Base-by-base conservation (phyloP, 1,140 invertebrate species). In the Diorhabda sublineata region DNA sequence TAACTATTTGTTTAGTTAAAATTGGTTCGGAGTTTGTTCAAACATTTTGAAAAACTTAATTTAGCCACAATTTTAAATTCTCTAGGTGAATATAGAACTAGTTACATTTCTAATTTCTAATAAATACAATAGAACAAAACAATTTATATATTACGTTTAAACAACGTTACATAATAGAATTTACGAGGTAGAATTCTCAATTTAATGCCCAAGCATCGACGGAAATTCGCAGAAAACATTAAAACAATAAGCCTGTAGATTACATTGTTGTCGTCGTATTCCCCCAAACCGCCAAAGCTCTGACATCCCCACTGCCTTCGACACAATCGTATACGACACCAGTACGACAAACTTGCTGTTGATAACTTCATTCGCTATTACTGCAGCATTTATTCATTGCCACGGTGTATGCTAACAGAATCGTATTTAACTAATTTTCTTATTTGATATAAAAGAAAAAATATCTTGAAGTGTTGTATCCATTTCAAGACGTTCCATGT, bases 241-340 rank as follows among this genome's bases (percentile, higher is more conserved):
- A 8, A 61, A 61, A 61, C 59, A 61, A 61, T 61, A 61, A 61
- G 42, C 59, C 41, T 42, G 4, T 42, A 61, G 59, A 61, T 61
- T 61, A 61, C 59, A 61, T 61, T 61, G 59, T 61, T 9, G 42
- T 61, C 41, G 59, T 52, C 47, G n/a, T 52, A 52, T 52, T 52
- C n/a, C 47, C 47, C 47, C 47, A 52, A 52, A 52, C 47, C 47
- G 6, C 47, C 47, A 52, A 4, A 6, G 47, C 47, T 52, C 47
- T 52, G n/a, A 52, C 47, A 52, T 52, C 47, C 47, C 47, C 4
- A 41, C 59, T 61, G 59, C 59, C 59, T 61, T 61, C 59, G 42
- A 43, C 59, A 61, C 59, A 61, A 61, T 61, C 59, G 42, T 42
- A 8, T 6, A n/a, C 47, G 59, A 43, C 26, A 61, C 59, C 42